Percentiles rank a stretch among this genome's conserved stretches.
Evolutionary conservation across 2,113 vertebrate genomes (phyloP).

Genomic region (Dendropsophus ebraccatus): DNA sequence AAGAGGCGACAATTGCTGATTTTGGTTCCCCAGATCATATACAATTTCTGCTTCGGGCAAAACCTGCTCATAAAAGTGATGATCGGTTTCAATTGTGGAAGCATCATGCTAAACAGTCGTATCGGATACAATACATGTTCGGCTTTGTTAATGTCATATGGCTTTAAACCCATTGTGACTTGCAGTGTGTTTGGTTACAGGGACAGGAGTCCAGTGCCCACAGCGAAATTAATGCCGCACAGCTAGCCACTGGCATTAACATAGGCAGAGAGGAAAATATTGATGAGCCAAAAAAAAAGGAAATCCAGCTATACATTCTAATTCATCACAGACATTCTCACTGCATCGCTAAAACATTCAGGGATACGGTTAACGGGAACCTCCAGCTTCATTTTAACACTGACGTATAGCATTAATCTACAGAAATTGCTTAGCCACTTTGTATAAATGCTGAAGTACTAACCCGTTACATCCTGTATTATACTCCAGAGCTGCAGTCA

Average conservation of each 20-base stretch:
- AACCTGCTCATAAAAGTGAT: conserved; percentile 18
- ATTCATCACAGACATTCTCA: not conserved
- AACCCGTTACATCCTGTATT: too few species aligned
- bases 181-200: not conserved
- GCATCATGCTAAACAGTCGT: not conserved
- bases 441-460: too few species aligned
- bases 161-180: not conserved
- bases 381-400: too few species aligned
- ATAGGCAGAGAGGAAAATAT: not conserved
- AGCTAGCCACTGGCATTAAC: not conserved
- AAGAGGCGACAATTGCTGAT: not conserved
- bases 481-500: too few species aligned
- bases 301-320: not conserved
- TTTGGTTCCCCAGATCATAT: conserved; percentile 12
- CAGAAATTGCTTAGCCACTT: too few species aligned
- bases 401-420: too few species aligned
- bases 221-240: not conserved
- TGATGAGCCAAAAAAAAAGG: not conserved
- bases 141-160: not conserved
- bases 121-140: not conserved
- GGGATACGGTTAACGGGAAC: too few species aligned
- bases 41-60: conserved; percentile 8
- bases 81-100: not conserved
- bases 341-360: too few species aligned
- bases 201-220: not conserved